Conservation (phyloP, 2,888 invertebrate genomes). For the Charanyca ferruginea region DNA sequence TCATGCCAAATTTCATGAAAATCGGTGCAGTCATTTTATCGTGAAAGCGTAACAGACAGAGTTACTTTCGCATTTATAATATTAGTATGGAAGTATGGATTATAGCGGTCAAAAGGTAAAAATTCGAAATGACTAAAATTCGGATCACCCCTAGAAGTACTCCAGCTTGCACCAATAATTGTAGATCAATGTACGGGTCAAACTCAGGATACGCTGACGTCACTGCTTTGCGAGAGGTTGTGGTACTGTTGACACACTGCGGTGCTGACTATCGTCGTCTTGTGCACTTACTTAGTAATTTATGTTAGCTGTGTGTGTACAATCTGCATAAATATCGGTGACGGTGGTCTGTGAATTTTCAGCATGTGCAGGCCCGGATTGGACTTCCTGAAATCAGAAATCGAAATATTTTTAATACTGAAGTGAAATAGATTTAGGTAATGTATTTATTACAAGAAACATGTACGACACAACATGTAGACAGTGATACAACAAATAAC, state of each 20-base stretch:
- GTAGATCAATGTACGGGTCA: conserved; percentile 76
- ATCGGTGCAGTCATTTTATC: too few relatives aligned
- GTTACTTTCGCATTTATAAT: too few relatives aligned
- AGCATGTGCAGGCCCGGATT: not conserved
- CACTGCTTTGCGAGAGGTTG: conserved; percentile 57
- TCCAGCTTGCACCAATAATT: conserved; percentile 74
- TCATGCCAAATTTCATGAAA: too few relatives aligned
- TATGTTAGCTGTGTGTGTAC: conserved; percentile 49
- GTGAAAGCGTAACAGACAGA: too few relatives aligned
- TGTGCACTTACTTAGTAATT: conserved; percentile 58
- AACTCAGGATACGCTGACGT: conserved; percentile 75
- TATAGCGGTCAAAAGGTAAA: too few relatives aligned
- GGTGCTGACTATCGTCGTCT: conserved; percentile 67
- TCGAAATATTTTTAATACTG: too few relatives aligned
- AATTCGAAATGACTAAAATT: conserved; percentile 22
- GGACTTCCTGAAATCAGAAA: not conserved
- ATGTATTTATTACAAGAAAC: too few relatives aligned
- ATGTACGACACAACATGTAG: too few relatives aligned
- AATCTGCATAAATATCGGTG: conserved; percentile 46
- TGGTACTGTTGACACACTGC: conserved; percentile 71
- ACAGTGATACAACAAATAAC: too few relatives aligned
- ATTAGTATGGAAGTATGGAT: too few relatives aligned
- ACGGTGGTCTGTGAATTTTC: conserved; percentile 7
- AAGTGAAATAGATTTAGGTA: too few relatives aligned
- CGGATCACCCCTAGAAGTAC: conserved; percentile 57